Percentiles rank a stretch among this genome's conserved stretches.
Evolutionary conservation across 2,888 invertebrate species (phyloP).

Genomic region (Sinopyrophorus schimmeli): DNA sequence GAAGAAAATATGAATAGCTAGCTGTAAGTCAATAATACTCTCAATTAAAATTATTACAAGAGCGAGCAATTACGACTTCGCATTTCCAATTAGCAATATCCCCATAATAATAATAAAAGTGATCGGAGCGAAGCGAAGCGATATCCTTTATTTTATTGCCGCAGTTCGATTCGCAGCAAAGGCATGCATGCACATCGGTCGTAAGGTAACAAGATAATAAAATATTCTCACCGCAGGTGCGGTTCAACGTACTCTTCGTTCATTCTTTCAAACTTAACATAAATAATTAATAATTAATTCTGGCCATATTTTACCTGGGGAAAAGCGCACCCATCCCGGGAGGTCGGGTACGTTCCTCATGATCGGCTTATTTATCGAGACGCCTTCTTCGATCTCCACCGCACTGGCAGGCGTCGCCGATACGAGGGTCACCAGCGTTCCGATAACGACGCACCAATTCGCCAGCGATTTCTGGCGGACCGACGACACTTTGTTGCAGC

Average conservation of each 20-base stretch:
- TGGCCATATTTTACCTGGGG: constrained; percentile 38
- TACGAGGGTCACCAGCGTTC: constrained; percentile 14
- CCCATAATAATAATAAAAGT: constrained; percentile 2
- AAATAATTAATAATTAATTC: constrained; percentile 20
- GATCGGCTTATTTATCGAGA: constrained; percentile 43
- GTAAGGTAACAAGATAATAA: constrained; percentile 12
- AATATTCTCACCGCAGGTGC: constrained; percentile 22
- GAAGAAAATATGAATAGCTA: constrained; percentile 7
- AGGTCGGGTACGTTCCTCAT: constrained; percentile 29
- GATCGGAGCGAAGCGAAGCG: background rate
- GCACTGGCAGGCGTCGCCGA: constrained; percentile 26
- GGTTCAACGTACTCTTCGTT: constrained; percentile 16
- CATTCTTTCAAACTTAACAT: constrained; percentile 14
- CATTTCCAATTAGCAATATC: constrained; percentile 12
- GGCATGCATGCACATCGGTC: background rate
- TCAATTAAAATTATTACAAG: constrained; percentile 14
- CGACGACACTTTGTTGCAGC: too few species aligned
- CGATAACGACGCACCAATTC: constrained; percentile 6
- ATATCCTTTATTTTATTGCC: constrained; percentile 12
- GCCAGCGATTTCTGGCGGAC: too few species aligned
- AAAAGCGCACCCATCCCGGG: constrained; percentile 43
- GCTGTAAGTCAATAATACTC: constrained; percentile 8
- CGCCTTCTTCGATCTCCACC: constrained; percentile 36
- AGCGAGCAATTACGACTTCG: constrained; percentile 10
- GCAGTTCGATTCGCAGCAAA: too few species aligned